A percentile compares a stretch with the other conserved stretches of the same genome.
phyloP scores from a whole-genome alignment of 2,113 vertebrate genomes.

The Rutilus rutilus region DNA sequence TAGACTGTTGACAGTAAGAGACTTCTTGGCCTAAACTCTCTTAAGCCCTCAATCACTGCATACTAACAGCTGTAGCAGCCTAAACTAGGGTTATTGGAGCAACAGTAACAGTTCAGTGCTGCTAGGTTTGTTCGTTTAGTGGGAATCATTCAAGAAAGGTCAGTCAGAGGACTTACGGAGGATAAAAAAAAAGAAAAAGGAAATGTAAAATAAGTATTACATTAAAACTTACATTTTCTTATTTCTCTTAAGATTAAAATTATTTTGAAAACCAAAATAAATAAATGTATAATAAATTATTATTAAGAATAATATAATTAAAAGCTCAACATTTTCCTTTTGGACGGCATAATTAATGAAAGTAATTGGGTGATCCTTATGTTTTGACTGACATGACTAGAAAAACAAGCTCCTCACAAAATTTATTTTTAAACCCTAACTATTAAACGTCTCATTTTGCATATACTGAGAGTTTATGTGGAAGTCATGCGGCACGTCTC shows the following conservation, averaged over 20 bases:
- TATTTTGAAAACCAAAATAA: background rate
- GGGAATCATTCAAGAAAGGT: constrained; percentile 20
- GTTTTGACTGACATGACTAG: background rate
- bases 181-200: background rate
- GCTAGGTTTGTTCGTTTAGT: constrained; percentile 37
- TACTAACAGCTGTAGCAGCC: constrained; percentile 45
- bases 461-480: constrained; percentile 17
- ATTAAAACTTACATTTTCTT: background rate
- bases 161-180: background rate
- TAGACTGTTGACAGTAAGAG: constrained; percentile 60
- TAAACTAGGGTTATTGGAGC: constrained; percentile 1
- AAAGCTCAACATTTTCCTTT: background rate
- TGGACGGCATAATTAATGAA: background rate
- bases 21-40: constrained; percentile 63
- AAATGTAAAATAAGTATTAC: background rate
- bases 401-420: constrained; percentile 2
- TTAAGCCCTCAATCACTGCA: constrained; percentile 65
- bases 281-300: background rate
- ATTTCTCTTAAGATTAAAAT: background rate
- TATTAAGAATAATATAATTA: background rate
- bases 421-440: background rate
- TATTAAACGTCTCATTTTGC: background rate
- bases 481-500: constrained; percentile 40
- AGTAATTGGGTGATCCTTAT: background rate
- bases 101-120: background rate